These are phyloP conservation scores for Ashinkailepas kermadecensis DNA, from an alignment of 2,888 invertebrate genomes.

Conservation along the genomic window DNA sequence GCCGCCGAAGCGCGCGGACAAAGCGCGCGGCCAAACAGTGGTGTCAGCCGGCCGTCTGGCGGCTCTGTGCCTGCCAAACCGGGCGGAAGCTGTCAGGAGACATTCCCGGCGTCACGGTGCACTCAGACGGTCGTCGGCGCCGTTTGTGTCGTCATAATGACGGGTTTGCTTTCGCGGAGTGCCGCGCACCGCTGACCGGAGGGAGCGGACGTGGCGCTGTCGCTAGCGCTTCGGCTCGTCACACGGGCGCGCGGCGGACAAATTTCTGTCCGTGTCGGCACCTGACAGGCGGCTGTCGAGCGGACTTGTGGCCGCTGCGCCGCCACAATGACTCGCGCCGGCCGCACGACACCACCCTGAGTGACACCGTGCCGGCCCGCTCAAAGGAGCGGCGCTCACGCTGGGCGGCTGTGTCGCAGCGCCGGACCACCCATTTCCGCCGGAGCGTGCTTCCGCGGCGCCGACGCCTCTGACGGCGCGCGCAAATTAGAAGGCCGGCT, in stretches of 20 bases:
- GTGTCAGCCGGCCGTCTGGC: background rate
- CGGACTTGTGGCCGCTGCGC: background rate
- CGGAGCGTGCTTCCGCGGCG: background rate
- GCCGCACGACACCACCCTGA: background rate
- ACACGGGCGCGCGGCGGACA: background rate
- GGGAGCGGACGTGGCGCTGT: no score
- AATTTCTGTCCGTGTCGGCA: background rate
- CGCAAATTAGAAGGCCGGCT: no score
- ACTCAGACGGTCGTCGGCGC: background rate
- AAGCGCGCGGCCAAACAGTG: background rate
- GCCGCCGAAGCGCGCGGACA: background rate
- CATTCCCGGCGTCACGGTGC: background rate
- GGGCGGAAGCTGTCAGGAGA: background rate
- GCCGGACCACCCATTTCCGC: background rate
- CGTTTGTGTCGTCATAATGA: background rate
- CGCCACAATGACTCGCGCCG: background rate
- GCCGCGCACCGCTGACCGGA: background rate
- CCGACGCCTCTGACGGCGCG: no score
- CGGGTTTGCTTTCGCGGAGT: background rate
- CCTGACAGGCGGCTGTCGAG: background rate
- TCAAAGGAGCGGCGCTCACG: background rate
- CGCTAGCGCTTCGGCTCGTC: background rate
- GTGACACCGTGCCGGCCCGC: background rate
- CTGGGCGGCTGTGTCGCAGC: background rate
- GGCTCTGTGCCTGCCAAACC: no score